phyloP scores from a whole-genome alignment of 92 coral and sea anemone species.

The Palythoa grandiflora region DNA sequence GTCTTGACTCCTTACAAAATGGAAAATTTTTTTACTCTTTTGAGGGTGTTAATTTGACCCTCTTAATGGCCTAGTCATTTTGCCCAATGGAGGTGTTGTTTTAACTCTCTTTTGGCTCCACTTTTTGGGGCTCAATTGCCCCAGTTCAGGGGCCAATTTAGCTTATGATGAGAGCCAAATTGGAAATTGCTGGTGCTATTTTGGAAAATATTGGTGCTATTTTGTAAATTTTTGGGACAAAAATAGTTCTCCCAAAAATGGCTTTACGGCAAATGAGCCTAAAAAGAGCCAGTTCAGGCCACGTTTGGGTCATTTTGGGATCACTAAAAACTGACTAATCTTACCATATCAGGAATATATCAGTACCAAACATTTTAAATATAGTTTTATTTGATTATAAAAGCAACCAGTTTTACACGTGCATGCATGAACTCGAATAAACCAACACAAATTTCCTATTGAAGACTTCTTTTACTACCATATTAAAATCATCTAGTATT shows the following conservation, averaged over 20 bases:
- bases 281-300: background rate
- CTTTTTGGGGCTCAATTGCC: background rate
- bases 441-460: background rate
- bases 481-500: background rate
- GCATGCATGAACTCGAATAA: background rate
- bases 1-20: no score
- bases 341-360: background rate
- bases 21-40: no score
- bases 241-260: background rate
- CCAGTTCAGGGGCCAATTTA: conserved; percentile 7
- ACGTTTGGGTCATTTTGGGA: background rate
- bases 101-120: conserved; percentile 19
- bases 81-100: background rate
- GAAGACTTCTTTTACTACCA: background rate
- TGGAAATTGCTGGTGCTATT: background rate
- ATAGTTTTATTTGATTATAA: conserved; percentile 1
- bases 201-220: background rate
- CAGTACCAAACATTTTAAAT: background rate
- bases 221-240: background rate
- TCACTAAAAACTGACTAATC: background rate
- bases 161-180: background rate
- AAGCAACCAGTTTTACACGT: background rate
- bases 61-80: no score
- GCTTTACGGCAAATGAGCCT: background rate
- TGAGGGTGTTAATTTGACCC: no score